These are phyloP conservation scores for Eupithecia pulchellata DNA, from an alignment of 2,888 invertebrate genomes.

Conservation along the genomic window DNA sequence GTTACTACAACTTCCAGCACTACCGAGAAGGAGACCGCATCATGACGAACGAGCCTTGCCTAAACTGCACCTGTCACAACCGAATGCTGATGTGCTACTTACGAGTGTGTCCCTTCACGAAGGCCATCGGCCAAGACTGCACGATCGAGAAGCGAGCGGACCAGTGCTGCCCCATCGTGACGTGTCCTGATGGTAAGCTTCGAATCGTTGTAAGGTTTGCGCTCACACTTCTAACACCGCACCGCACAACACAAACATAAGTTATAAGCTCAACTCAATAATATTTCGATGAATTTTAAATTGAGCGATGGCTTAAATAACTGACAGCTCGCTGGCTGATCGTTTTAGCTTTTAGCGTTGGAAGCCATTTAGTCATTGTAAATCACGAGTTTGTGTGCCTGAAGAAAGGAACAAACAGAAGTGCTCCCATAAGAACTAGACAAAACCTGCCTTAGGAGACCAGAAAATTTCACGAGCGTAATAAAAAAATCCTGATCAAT, in stretches of 20 bases:
- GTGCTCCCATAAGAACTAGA: background rate
- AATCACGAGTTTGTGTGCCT: no score
- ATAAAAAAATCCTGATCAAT: background rate
- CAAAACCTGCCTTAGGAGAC: background rate
- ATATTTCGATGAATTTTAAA: background rate
- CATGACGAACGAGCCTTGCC: slow-evolving; percentile 96
- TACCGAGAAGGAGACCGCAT: slow-evolving; percentile 97
- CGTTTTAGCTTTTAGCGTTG: background rate
- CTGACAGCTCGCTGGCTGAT: background rate
- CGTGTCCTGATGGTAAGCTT: slow-evolving; percentile 94
- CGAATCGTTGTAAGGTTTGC: background rate
- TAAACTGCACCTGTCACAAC: slow-evolving; percentile 98
- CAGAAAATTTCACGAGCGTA: background rate
- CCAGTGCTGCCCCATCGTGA: slow-evolving; percentile 97
- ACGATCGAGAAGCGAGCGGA: slow-evolving; percentile 95
- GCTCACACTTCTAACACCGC: background rate
- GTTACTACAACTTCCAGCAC: slow-evolving; percentile 97
- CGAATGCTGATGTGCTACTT: slow-evolving; percentile 98
- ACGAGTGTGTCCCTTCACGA: slow-evolving; percentile 96
- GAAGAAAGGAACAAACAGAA: background rate
- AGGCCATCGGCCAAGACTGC: slow-evolving; percentile 96
- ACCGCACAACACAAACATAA: background rate
- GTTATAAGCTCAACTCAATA: background rate
- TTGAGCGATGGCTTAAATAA: background rate
- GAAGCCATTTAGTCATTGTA: background rate